phyloP scores from a whole-genome alignment of 2,888 invertebrate species.

The Sesia apiformis region DNA sequence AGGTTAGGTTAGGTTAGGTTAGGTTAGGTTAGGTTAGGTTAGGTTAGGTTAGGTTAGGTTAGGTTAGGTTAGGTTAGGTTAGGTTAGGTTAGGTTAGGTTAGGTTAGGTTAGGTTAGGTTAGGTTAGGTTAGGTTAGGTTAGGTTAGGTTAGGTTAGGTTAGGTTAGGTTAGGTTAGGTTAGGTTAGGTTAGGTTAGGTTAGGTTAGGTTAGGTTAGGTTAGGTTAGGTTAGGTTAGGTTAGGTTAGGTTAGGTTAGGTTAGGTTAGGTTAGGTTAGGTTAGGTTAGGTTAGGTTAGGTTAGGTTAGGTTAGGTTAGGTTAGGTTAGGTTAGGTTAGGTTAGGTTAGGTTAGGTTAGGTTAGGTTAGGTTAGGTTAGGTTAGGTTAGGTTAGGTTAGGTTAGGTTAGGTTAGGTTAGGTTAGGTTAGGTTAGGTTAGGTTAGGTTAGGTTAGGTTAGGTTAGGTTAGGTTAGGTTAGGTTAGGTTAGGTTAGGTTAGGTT shows the following conservation, averaged over 20 bases:
- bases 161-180: slow-evolving; percentile 1
- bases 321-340: slow-evolving; percentile 7
- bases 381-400: slow-evolving; percentile 2
- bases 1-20: slow-evolving; percentile 13
- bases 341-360: slow-evolving; percentile 7
- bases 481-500: slow-evolving; percentile 4
- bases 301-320: slow-evolving; percentile 7
- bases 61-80: neutral
- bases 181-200: slow-evolving; percentile 2
- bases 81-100: neutral
- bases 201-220: slow-evolving; percentile 6
- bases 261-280: slow-evolving; percentile 7
- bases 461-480: slow-evolving; percentile 4
- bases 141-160: slow-evolving; percentile 1
- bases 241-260: slow-evolving; percentile 12
- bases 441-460: slow-evolving; percentile 1
- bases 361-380: slow-evolving; percentile 7
- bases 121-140: slow-evolving; percentile 1
- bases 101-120: neutral
- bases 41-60: slow-evolving; percentile 8
- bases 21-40: slow-evolving; percentile 9
- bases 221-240: slow-evolving; percentile 13
- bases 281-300: slow-evolving; percentile 7
- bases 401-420: slow-evolving; percentile 1
- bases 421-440: slow-evolving; percentile 2